These are phyloP conservation scores for Gnatocerus cornutus DNA, from an alignment of 2,888 invertebrate species.

Conservation along the genomic window DNA sequence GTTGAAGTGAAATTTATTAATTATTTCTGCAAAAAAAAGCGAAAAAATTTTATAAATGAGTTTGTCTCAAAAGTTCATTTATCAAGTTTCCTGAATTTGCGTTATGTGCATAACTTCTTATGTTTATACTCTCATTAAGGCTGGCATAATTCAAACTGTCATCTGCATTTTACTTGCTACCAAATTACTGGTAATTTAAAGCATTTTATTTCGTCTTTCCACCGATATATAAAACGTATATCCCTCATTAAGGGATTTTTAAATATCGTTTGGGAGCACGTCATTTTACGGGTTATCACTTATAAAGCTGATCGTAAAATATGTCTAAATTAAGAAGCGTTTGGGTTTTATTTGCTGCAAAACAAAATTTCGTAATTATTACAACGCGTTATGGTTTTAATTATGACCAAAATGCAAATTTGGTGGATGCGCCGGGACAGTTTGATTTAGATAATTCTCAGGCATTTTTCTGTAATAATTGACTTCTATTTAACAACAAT, in stretches of 20 bases:
- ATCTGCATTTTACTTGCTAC: slow-evolving; percentile 52
- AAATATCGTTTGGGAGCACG: slow-evolving; percentile 15
- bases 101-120: slow-evolving; percentile 53
- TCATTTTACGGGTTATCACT: slow-evolving; percentile 28
- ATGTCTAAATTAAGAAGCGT: neutral
- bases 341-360: slow-evolving; percentile 1
- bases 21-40: slow-evolving; percentile 39
- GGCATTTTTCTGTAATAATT: too few species aligned
- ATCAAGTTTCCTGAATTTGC: slow-evolving; percentile 50
- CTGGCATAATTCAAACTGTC: slow-evolving; percentile 52
- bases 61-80: slow-evolving; percentile 49
- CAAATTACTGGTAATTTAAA: slow-evolving; percentile 51
- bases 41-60: slow-evolving; percentile 49
- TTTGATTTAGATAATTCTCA: neutral
- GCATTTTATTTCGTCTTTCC: slow-evolving; percentile 45
- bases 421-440: neutral
- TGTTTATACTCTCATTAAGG: slow-evolving; percentile 52
- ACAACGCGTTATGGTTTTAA: neutral
- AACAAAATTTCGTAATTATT: neutral
- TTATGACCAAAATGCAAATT: slow-evolving; percentile 1
- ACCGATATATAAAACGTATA: slow-evolving; percentile 39
- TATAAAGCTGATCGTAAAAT: slow-evolving; percentile 22
- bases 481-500: too few species aligned
- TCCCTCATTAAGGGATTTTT: slow-evolving; percentile 41
- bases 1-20: slow-evolving; percentile 38